phyloP scores from a whole-genome alignment of 1,140 invertebrate genomes.

The Cydia strobilella region DNA sequence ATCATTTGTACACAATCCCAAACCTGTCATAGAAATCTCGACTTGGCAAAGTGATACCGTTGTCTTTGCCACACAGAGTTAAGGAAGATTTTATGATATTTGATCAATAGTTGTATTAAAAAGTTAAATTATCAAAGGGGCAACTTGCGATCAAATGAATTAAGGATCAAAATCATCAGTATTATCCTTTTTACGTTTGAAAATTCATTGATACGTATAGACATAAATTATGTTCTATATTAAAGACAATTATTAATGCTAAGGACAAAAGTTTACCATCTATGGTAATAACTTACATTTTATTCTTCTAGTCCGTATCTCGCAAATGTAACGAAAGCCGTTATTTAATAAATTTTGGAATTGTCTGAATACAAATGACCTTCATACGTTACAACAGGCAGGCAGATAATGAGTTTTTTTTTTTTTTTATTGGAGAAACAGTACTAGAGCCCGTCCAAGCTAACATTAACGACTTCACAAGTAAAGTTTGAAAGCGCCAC shows the following conservation, averaged over 20 bases:
- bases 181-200: background rate
- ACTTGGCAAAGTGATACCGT: background rate
- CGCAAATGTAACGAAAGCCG: too few species aligned
- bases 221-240: background rate
- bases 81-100: background rate
- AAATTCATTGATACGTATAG: background rate
- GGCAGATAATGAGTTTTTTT: too few species aligned
- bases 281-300: background rate
- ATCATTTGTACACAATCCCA: background rate
- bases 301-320: too few species aligned
- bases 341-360: too few species aligned
- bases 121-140: background rate
- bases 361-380: too few species aligned
- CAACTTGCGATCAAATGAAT: background rate
- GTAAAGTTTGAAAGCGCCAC: too few species aligned
- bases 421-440: too few species aligned
- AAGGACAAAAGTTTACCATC: conserved; percentile 26
- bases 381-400: too few species aligned
- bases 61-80: background rate
- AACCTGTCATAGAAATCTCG: background rate
- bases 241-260: background rate
- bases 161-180: background rate
- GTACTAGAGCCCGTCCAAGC: too few species aligned
- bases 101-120: background rate
- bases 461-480: too few species aligned